Percentiles rank a stretch among this genome's conserved stretches.
Conservation (phyloP, 2,113 vertebrate species). For the Lanius ludovicianus region DNA sequence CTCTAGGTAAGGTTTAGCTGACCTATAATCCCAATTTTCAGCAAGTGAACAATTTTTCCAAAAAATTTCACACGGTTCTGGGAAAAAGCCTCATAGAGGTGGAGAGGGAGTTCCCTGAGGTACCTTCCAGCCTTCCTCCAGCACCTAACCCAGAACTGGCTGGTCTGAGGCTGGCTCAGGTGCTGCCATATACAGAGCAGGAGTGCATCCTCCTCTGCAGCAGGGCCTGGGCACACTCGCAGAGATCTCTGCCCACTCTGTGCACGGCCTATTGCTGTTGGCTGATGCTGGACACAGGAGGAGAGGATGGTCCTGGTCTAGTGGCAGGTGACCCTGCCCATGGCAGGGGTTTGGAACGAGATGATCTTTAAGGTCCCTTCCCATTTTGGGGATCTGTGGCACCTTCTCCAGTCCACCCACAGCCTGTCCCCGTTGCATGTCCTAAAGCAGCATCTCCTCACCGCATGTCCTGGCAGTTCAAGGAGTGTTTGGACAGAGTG, state of each 20-base stretch:
- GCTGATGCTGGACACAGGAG: not conserved
- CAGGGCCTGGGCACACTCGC: not conserved
- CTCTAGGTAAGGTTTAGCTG: not conserved
- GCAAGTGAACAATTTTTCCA: not conserved
- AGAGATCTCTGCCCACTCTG: not conserved
- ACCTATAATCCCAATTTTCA: not conserved
- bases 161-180: not conserved
- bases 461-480: fast-evolving
- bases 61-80: not conserved
- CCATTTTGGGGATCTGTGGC: not conserved
- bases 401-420: not conserved
- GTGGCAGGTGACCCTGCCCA: not conserved
- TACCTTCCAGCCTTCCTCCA: not conserved
- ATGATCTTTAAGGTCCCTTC: not conserved
- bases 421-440: not conserved
- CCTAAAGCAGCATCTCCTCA: not conserved
- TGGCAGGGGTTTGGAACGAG: not conserved
- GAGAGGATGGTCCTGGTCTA: not conserved
- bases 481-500: not conserved
- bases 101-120: not conserved
- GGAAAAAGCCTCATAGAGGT: not conserved
- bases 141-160: not conserved
- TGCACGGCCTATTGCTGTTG: not conserved
- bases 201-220: not conserved
- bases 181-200: not conserved